A percentile compares a stretch with the other conserved stretches of the same genome.
Conservation (phyloP, 2,888 invertebrate species). For the Scelioninae gen. 1 region DNA sequence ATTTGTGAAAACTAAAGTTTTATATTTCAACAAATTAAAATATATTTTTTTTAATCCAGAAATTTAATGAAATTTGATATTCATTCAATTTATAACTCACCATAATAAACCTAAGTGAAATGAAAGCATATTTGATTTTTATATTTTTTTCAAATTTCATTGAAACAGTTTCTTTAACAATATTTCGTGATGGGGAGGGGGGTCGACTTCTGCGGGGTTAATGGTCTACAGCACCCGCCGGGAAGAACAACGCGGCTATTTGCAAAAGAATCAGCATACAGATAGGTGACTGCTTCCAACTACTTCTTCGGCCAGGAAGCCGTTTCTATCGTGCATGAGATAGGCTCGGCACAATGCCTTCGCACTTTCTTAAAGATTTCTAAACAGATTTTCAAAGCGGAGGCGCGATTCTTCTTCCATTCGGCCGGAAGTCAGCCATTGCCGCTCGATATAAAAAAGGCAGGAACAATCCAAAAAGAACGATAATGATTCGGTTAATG, state of each 20-base stretch:
- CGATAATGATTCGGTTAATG: too few relatives aligned
- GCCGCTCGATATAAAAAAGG: conserved; percentile 31
- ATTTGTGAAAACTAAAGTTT: too few relatives aligned
- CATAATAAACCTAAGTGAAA: too few relatives aligned
- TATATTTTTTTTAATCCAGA: too few relatives aligned
- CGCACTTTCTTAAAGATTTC: conserved; percentile 77
- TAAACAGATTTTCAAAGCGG: conserved; percentile 75
- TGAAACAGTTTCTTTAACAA: too few relatives aligned
- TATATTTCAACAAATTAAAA: too few relatives aligned
- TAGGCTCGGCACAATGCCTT: conserved; percentile 71
- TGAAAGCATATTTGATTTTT: too few relatives aligned
- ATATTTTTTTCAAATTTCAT: too few relatives aligned
- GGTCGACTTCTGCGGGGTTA: conserved; percentile 58
- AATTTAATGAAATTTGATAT: too few relatives aligned
- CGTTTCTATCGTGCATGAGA: conserved; percentile 59
- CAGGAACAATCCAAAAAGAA: conserved; percentile 30
- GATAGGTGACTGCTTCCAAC: conserved; percentile 45
- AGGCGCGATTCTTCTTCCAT: conserved; percentile 60
- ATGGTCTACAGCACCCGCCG: conserved; percentile 47
- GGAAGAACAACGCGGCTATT: conserved; percentile 40
- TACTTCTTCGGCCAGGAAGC: conserved; percentile 63
- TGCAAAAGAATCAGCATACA: conserved; percentile 51
- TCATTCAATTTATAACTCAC: too few relatives aligned
- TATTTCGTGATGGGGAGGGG: conserved; percentile 25
- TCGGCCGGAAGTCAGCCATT: conserved; percentile 59